These are phyloP conservation scores for Lordiphosa fenestrarum DNA, from an alignment of 2,888 invertebrate genomes.

Conservation along the genomic window DNA sequence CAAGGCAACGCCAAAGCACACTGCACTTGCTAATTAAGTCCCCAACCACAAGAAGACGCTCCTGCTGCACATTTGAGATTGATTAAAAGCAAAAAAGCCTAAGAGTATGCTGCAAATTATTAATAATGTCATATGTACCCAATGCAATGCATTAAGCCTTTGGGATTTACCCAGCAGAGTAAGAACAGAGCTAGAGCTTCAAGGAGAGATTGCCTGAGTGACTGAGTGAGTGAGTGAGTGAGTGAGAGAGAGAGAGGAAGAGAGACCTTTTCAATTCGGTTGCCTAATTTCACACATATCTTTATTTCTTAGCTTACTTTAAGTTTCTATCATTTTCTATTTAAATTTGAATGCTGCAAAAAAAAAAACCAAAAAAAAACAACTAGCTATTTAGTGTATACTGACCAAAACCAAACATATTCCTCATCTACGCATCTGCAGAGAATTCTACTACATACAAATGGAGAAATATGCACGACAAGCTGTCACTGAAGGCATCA, in stretches of 20 bases:
- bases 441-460: conserved; percentile 99
- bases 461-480: conserved; percentile 99
- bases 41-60: conserved; percentile 58
- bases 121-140: conserved; percentile 78
- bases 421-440: conserved; percentile 82
- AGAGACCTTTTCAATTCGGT: conserved; percentile 45
- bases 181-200: conserved; percentile 35
- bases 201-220: conserved; percentile 5
- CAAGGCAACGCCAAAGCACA: conserved; percentile 63
- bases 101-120: conserved; percentile 77
- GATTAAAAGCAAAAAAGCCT: conserved; percentile 75
- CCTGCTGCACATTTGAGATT: conserved; percentile 78
- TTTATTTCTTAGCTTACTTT: conserved; percentile 16
- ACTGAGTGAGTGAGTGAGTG: conserved; percentile 14
- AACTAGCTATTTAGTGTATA: conserved; percentile 48
- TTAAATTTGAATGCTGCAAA: conserved; percentile 68
- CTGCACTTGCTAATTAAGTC: conserved; percentile 79
- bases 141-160: conserved; percentile 76
- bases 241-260: conserved; percentile 12
- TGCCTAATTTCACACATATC: conserved; percentile 28
- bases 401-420: conserved; percentile 68
- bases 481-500: conserved; percentile 97
- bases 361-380: conserved; percentile 13
- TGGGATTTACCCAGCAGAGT: conserved; percentile 25
- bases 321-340: conserved; percentile 26